Conservation (phyloP, 1,140 invertebrate species). For the Trigoniulus corallinus region DNA sequence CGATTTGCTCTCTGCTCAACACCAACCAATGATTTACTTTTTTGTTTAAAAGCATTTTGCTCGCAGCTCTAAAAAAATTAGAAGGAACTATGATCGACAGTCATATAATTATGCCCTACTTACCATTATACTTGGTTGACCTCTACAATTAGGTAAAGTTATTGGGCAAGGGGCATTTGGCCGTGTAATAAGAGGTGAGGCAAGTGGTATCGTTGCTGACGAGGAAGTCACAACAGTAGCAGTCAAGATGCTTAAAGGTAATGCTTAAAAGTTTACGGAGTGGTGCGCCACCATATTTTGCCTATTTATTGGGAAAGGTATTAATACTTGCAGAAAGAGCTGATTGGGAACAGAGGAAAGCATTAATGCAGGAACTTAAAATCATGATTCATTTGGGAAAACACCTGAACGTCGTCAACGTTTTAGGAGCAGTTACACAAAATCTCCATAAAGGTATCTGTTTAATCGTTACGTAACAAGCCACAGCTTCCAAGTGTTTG, state of each 20-base stretch:
- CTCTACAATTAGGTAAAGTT: constrained; percentile 30
- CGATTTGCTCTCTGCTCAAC: no score
- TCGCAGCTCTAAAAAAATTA: no score
- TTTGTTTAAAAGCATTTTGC: no score
- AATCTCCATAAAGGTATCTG: constrained; percentile 79
- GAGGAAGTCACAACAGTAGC: constrained; percentile 53
- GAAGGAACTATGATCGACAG: no score
- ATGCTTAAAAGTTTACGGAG: no score
- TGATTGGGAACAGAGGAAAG: constrained; percentile 28
- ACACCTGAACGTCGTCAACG: constrained; percentile 86
- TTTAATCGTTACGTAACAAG: constrained; percentile 19
- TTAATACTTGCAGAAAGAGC: constrained; percentile 11
- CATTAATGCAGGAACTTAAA: constrained; percentile 78
- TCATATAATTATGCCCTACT: no score
- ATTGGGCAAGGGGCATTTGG: constrained; percentile 85
- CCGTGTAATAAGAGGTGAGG: constrained; percentile 69
- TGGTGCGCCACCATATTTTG: constrained; percentile 41
- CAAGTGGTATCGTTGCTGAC: constrained; percentile 47
- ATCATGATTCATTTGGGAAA: constrained; percentile 88
- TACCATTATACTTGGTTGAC: no score
- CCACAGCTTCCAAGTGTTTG: no score
- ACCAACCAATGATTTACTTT: no score
- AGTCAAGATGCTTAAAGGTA: constrained; percentile 65
- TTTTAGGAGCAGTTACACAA: constrained; percentile 82
- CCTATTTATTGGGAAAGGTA: neutral